Base-by-base conservation (phyloP, 2,113 vertebrate genomes). In the Chloroceryle aenea region DNA sequence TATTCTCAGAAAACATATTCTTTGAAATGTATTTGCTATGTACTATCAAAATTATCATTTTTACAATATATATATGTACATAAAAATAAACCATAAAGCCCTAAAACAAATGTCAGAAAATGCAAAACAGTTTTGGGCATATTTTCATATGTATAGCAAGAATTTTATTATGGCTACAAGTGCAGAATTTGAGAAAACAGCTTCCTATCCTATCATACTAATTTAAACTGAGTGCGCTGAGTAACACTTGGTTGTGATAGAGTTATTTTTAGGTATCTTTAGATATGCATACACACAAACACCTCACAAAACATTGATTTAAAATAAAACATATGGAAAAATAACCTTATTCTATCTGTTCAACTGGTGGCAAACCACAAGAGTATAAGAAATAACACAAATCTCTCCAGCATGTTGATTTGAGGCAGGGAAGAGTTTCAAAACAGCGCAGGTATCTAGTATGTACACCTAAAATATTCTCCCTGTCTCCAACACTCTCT, bases 401-500 rank as follows among this genome's bases (percentile, higher is more conserved):
- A 29, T 26, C 32, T 12, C 71, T 9, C 21, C 26, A 50, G 5
- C 6, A 47, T 5, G 4, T 19, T 52, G 50, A 52, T 6, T 19
- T 14, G 14, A 82, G 3, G 1, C 16, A 68, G 6, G 3, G 10
- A 76, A 68, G 32, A 48, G 8, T 29, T 87, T 81, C 23, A 34
- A 75, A 95, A 64, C 4, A 9, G 18, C 78, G 6, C 5, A 93
- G 10, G 10, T 16, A 25, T 6, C 25, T 18, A 56, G 14, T 25
- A 56, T 1, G 1, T 21, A 56, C 0, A 0, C 3, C 29, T 45
- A 38, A 15, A 56, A 75, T 6, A 47, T 5, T 5, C 23, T 40
- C 27, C 14, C 29, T 7, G 6, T 13, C 52, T 87, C 26, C 14
- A 73, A 32, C 0, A 47, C 22, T 12, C 52, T 27, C 7, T 42